Base-by-base conservation (phyloP, 1,140 invertebrate species). In the Papilio machaon region DNA sequence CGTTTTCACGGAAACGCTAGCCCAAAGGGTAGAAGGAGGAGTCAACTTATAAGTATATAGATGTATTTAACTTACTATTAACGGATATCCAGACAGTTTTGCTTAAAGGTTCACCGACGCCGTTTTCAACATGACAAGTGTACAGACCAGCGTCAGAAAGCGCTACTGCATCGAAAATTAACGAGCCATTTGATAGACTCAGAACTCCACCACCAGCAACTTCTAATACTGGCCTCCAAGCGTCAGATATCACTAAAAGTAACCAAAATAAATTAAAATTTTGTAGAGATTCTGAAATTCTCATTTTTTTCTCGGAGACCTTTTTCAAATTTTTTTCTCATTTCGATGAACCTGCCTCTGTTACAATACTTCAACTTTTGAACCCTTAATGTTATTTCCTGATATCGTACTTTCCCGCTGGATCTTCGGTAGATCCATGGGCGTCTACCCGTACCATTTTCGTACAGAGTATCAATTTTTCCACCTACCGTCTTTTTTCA, bases 121-220 rank as follows among this genome's bases (percentile, higher is more conserved):
- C 97, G 88, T 99, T 99, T 82, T 97, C 97, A 0, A 98, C 97
- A 75, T 97, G 96, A 86, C 98, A 99, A 52, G 98, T 96, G 90
- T 98, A 99, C 85, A 97, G 96, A 5, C 98, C 98, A 88, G 97
- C 97, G 86, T 97, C 97, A 82, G 96, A 95, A 17, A 97, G 95
- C 17, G 96, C 95, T 0, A 97, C 97, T 0, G 96, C 95, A 77
- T 96, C 96, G 11, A 97, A 96, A 89, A 96, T 96, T 2, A 97
- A 89, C 8, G 97, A 97, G 43, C 97, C 97, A 86, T 97, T 97
- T 1, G 95, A 95, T 74, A 96, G 87, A 85, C 95, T 95, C 0
- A 96, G 94, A 19, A 95, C 95, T n/a, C 96, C 95, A 23, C 96
- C 95, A 10, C 96, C 96, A 30, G 96, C 95, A n/a, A 96, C 89